Conservation (phyloP, 92 coral and sea anemone genomes). For the Zoanthus sansibaricus region DNA sequence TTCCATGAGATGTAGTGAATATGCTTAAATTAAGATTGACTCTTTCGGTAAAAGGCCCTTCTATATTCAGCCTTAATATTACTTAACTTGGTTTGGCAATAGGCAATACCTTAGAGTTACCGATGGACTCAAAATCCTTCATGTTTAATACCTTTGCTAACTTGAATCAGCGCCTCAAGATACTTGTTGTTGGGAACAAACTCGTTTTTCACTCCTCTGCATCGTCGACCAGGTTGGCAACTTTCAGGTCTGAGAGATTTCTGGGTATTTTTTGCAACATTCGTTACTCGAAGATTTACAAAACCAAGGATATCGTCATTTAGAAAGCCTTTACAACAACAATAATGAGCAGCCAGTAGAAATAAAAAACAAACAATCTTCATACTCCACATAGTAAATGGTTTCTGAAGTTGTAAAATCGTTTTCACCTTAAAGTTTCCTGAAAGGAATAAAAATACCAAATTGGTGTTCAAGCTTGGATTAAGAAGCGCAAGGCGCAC, state of each 20-base stretch:
- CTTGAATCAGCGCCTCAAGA: constrained; percentile 56
- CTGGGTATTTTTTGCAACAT: constrained; percentile 28
- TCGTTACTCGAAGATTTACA: constrained; percentile 4
- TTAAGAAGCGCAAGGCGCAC: neutral
- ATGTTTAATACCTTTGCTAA: constrained; percentile 48
- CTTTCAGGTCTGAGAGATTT: neutral
- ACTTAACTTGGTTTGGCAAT: too few species aligned
- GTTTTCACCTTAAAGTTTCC: neutral
- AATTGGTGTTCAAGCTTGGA: neutral
- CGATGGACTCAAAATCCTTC: too few species aligned
- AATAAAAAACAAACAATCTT: neutral
- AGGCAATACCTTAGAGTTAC: too few species aligned
- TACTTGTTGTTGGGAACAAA: constrained; percentile 52
- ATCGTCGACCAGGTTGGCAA: neutral
- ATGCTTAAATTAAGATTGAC: too few species aligned
- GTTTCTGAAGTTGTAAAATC: neutral
- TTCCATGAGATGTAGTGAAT: too few species aligned
- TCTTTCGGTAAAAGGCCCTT: too few species aligned
- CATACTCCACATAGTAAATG: constrained; percentile 3
- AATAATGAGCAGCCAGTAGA: neutral
- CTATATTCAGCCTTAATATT: too few species aligned
- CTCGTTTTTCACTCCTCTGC: neutral
- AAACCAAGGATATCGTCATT: constrained; percentile 31
- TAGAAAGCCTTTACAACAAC: neutral
- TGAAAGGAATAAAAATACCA: neutral